These are phyloP conservation scores for Chlorodrepanis virens DNA, from an alignment of 2,113 vertebrate genomes.

Conservation along the genomic window DNA sequence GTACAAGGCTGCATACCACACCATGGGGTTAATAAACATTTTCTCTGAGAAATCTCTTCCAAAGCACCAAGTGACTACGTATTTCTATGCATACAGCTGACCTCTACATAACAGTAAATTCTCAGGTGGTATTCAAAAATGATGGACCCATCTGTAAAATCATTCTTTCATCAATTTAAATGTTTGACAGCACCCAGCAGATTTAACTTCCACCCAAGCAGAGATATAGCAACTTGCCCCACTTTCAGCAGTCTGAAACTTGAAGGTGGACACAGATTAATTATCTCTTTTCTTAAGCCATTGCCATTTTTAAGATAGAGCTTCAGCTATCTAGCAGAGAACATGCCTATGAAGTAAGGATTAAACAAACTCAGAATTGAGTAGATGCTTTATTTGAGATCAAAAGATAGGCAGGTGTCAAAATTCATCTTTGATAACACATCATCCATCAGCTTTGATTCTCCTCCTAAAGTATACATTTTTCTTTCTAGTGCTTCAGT, in stretches of 20 bases:
- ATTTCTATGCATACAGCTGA: slow-evolving; percentile 6
- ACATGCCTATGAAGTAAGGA: slow-evolving; percentile 29
- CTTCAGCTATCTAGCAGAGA: slow-evolving; percentile 1
- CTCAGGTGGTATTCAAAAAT: not conserved
- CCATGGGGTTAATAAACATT: slow-evolving; percentile 36
- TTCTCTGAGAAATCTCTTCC: slow-evolving; percentile 24
- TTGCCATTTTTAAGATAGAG: slow-evolving; percentile 54
- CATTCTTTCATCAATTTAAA: slow-evolving; percentile 27
- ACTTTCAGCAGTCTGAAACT: slow-evolving; percentile 11
- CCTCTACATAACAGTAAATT: slow-evolving; percentile 12
- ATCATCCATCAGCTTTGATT: slow-evolving; percentile 42
- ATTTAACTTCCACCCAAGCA: not conserved
- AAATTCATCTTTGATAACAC: slow-evolving; percentile 51
- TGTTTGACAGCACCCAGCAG: slow-evolving; percentile 15
- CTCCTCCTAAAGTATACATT: slow-evolving; percentile 11
- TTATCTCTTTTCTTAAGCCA: slow-evolving; percentile 54
- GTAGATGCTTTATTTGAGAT: slow-evolving; percentile 49
- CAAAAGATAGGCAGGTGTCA: slow-evolving; percentile 67
- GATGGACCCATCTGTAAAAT: not conserved
- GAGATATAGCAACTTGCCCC: not conserved
- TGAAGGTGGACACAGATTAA: slow-evolving; percentile 60
- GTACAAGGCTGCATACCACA: not conserved
- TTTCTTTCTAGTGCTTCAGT: not conserved
- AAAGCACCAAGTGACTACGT: not conserved
- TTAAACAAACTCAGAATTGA: slow-evolving; percentile 28